Evolutionary conservation across 2,888 invertebrate species (phyloP), one percentile per base, ranked within the genome.

Genomic region (Zygothrica quintamaculata): DNA sequence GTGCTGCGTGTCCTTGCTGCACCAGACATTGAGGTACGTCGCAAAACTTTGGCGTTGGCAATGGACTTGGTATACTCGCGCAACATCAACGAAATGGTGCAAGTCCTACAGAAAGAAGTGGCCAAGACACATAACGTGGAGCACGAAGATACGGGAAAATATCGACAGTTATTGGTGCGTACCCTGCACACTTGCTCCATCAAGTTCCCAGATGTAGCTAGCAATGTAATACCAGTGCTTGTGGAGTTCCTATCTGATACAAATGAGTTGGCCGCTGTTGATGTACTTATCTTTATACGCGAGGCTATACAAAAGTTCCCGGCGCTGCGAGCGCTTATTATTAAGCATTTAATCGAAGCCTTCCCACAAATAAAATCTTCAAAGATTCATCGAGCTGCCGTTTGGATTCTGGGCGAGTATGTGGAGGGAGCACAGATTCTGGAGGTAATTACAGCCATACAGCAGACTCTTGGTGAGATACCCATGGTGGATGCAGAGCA

Each of bases 381-480:
- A 2, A 96, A 96, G 92, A 96, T 98, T 22, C 97, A 98, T 80
- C 94, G 99, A 64, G 96, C 98, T 0, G 97, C 99, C 1, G 92
- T 99, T 53, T 99, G 99, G 99, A 97, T 99, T 87, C 92, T 99
- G 60, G 99, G 99, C 3, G 99, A 99, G 91, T 99, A 98, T 91
- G 97, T 98, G 1, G 95, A 95, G 58, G 93, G 94, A 0, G 93
- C 93, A 13, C 96, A 97, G 71, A 97, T 98, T 33, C 92, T 94
- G 66, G 94, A 94, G 60, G 96, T 98, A 1, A 94, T 98, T 88
- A 93, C 93, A 43, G 94, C 94, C 69, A 93, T 99, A 26, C 93
- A 94, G 70, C 93, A 93, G 70, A 93, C 95, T 1, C 91, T 97
- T 25, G 97, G 96, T 53, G 95, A 95, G 15, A 89, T 93, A 33